phyloP scores from a whole-genome alignment of 2,888 invertebrate genomes.

The Nyleta sp. region DNA sequence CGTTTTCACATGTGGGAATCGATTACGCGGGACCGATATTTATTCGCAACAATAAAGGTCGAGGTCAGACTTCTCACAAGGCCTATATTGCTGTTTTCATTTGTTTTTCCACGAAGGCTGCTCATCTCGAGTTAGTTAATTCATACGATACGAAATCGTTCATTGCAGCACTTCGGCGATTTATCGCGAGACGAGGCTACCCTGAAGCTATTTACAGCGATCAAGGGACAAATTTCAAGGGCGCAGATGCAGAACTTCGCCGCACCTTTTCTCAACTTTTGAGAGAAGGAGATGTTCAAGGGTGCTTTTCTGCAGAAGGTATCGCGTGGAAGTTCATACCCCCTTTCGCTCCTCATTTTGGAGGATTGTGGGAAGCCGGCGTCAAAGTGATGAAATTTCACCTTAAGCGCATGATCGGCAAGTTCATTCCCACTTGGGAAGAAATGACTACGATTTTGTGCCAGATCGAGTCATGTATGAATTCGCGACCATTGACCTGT shows the following conservation, averaged over 20 bases:
- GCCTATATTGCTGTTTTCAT: not conserved
- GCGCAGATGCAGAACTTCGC: not conserved
- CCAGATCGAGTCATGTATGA: not conserved
- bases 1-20: not conserved
- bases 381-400: not conserved
- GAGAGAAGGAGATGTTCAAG: too few relatives aligned
- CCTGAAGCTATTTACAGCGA: too few relatives aligned
- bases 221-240: not conserved
- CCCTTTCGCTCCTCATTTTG: not conserved
- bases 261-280: too few relatives aligned
- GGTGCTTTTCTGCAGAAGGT: not conserved
- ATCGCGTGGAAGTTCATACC: not conserved
- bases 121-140: too few relatives aligned
- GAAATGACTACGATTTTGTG: not conserved
- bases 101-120: too few relatives aligned
- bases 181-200: too few relatives aligned
- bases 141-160: too few relatives aligned
- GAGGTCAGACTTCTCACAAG: not conserved
- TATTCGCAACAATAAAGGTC: too few relatives aligned
- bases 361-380: not conserved
- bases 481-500: not conserved
- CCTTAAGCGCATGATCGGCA: not conserved
- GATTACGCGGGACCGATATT: constrained; percentile 10
- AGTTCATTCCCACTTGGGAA: not conserved
- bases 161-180: too few relatives aligned